Evolutionary conservation across 2,113 vertebrate species (phyloP).

Genomic region (Osmerus mordax): DNA sequence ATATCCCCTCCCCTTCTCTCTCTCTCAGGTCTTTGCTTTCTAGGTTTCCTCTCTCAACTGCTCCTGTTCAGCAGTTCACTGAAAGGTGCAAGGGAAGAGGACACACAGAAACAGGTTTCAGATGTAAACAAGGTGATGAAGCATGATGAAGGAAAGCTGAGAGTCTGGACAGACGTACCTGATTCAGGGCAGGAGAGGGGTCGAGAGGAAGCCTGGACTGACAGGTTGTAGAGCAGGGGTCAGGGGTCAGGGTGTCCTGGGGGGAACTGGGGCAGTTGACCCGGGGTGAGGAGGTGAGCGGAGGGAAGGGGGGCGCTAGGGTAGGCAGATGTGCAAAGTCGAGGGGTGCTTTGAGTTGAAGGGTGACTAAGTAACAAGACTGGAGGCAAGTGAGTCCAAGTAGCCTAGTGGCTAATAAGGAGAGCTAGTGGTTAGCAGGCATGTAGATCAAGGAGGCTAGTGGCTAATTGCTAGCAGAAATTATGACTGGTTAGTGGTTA

Average conservation of each 20-base stretch:
- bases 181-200: conserved; percentile 6
- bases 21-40: background rate
- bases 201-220: background rate
- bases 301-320: background rate
- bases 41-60: background rate
- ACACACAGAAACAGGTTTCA: no score
- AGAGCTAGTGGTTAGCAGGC: background rate
- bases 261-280: background rate
- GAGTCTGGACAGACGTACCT: conserved; percentile 20
- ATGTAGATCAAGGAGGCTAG: background rate
- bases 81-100: no score
- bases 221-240: conserved; percentile 13
- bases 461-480: background rate
- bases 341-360: no score
- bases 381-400: no score
- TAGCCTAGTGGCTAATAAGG: no score
- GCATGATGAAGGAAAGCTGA: background rate
- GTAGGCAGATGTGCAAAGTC: no score
- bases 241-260: conserved; percentile 15
- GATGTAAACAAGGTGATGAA: no score
- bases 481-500: no score
- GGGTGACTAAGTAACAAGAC: no score
- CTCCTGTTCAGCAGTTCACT: no score
- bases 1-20: conserved; percentile 1
- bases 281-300: background rate